Conservation (phyloP, 2,888 invertebrate species). For the Troides oblongomaculatus region DNA sequence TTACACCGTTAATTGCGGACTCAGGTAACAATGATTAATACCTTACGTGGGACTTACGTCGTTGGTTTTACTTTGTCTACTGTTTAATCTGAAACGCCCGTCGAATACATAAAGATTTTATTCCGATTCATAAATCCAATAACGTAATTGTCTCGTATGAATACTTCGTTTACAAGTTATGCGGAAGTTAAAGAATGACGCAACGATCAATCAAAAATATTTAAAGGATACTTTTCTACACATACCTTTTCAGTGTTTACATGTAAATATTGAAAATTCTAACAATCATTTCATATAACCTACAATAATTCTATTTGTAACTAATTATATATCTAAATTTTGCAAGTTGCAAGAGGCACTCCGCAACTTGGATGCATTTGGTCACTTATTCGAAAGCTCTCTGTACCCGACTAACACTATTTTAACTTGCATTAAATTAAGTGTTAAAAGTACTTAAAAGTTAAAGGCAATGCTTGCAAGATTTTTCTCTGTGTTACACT, state of each 20-base stretch:
- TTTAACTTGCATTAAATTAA: constrained; percentile 10
- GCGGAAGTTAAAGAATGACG: not conserved
- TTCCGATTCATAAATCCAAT: not conserved
- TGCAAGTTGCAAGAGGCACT: constrained; percentile 19
- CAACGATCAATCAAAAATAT: not conserved
- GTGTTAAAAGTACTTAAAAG: not conserved
- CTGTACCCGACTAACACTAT: constrained; percentile 5
- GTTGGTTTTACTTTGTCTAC: constrained; percentile 9
- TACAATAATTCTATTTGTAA: not conserved
- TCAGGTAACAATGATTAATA: constrained; percentile 25
- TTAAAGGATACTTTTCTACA: not conserved
- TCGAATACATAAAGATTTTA: constrained; percentile 3
- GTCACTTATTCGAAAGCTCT: constrained; percentile 15
- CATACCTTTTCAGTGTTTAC: not conserved
- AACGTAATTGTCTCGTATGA: not conserved
- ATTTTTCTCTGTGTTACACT: not conserved
- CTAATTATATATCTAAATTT: not conserved
- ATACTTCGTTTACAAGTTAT: not conserved
- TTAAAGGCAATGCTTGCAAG: not conserved
- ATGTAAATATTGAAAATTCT: not conserved
- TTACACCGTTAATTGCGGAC: constrained; percentile 26
- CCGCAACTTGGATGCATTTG: not conserved
- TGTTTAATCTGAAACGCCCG: not conserved
- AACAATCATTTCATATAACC: not conserved
- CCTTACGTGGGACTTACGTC: constrained; percentile 12